A percentile compares a stretch with the other conserved stretches of the same genome.
Evolutionary conservation across 2,888 invertebrate species (phyloP).

Genomic region (Acleris cristana): DNA sequence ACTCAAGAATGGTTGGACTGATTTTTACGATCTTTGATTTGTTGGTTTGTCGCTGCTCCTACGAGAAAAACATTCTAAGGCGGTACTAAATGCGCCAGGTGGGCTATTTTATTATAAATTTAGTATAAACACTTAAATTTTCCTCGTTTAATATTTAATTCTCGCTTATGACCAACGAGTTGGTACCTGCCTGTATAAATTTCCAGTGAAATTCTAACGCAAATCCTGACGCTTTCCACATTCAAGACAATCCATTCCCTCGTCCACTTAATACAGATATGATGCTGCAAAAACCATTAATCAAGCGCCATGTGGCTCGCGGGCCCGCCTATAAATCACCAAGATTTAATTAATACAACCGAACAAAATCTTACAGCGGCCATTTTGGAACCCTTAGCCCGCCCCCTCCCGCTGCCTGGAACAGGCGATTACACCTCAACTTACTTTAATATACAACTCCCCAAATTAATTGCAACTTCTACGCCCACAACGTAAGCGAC

Average conservation of each 20-base stretch:
- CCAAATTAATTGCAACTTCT: slow-evolving; percentile 41
- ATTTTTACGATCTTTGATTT: too few species aligned
- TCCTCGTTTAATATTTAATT: too few species aligned
- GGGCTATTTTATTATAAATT: too few species aligned
- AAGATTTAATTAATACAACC: slow-evolving; percentile 82
- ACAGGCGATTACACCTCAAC: slow-evolving; percentile 78
- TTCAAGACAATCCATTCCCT: slow-evolving; percentile 39
- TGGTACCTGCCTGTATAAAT: too few species aligned
- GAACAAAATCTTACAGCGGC: slow-evolving; percentile 81
- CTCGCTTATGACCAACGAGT: too few species aligned
- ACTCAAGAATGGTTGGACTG: too few species aligned
- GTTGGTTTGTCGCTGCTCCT: too few species aligned
- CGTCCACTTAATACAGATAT: slow-evolving; percentile 57
- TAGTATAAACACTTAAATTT: too few species aligned
- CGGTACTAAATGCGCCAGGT: too few species aligned
- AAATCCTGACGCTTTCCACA: slow-evolving; percentile 37
- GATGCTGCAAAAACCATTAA: slow-evolving; percentile 74
- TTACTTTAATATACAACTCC: slow-evolving; percentile 48
- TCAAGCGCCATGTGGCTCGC: slow-evolving; percentile 69
- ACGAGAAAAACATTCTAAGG: too few species aligned
- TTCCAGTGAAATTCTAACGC: neutral
- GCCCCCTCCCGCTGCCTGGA: slow-evolving; percentile 67
- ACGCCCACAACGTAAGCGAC: slow-evolving; percentile 40
- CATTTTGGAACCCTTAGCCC: slow-evolving; percentile 79
- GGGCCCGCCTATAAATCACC: slow-evolving; percentile 76